phyloP scores from a whole-genome alignment of 2,888 invertebrate genomes.

The Neelides folsomi region DNA sequence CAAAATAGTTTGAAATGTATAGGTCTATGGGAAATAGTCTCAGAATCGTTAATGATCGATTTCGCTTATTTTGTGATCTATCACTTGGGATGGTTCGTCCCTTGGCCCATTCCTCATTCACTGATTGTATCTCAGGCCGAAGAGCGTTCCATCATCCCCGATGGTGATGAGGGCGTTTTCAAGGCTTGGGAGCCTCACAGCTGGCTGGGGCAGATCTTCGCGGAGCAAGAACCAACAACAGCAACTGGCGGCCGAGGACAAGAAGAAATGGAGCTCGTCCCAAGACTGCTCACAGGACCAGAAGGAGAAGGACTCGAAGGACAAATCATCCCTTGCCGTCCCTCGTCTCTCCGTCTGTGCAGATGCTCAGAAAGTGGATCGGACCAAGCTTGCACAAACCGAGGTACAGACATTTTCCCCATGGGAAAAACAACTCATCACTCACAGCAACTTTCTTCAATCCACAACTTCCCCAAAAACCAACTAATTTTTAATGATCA shows the following conservation, averaged over 20 bases:
- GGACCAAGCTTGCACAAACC: constrained; percentile 79
- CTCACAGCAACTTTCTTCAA: too few species aligned
- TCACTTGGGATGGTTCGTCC: too few species aligned
- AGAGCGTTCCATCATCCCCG: constrained; percentile 84
- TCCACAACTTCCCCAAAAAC: too few species aligned
- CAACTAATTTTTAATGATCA: too few species aligned
- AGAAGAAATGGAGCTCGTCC: constrained; percentile 68
- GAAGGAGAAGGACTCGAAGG: constrained; percentile 41
- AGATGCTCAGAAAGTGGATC: constrained; percentile 84
- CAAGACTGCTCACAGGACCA: constrained; percentile 61
- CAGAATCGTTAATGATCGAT: too few species aligned
- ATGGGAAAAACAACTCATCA: too few species aligned
- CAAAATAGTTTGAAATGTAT: too few species aligned
- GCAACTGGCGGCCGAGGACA: constrained; percentile 68
- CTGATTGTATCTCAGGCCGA: constrained; percentile 48
- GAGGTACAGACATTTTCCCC: constrained; percentile 43
- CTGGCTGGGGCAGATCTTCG: constrained; percentile 79
- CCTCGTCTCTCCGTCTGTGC: constrained; percentile 83
- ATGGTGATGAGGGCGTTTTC: constrained; percentile 88
- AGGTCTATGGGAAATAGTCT: too few species aligned
- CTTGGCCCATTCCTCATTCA: too few species aligned
- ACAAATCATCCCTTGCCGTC: constrained; percentile 64
- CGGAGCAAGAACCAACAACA: constrained; percentile 41
- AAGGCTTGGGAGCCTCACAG: constrained; percentile 75
- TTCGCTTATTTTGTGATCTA: too few species aligned